Base-by-base conservation (phyloP, 2,113 vertebrate genomes). In the Chionis minor region DNA sequence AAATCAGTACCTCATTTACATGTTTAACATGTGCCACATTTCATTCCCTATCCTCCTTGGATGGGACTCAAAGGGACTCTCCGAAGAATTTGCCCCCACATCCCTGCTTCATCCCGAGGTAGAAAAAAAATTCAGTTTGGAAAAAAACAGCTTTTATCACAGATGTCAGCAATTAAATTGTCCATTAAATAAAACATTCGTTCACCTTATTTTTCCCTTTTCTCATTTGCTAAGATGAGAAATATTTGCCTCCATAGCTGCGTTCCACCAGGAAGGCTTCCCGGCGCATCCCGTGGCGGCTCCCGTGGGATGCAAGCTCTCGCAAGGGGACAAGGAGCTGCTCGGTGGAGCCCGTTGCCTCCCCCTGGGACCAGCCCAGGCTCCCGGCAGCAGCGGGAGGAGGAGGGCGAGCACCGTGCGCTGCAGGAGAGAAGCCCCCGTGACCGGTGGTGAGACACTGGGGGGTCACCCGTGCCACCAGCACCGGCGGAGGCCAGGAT, bases 11-110 rank as follows among this genome's bases (percentile, higher is more conserved):
- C 97, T 98, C 95, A 94, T 97, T 97, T 97, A 83, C 96, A 90
- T 69, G 78, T 92, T 95, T 97, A 98, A 97, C 95, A 62, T 89
- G 93, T 89, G 96, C 96, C 97, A 97, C 95, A 96, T 97, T 97
- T 96, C 66, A 93, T 91, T 95, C 94, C 40, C 80, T 84, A n/a
- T 95, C 84, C 80, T 95, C 81, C 69, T 88, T 97, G 97, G 96
- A 97, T 91, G 55, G 66, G 77, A 93, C 90, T 97, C 96, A 97
- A 96, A 96, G 78, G 81, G 88, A 88, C 90, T 86, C 88, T 96
- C 87, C 52, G 70, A 95, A 94, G 89, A 94, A 95, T 96, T 93
- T 97, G 87, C 95, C 94, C 81, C 94, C 83, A 77, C 81, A 87
- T 93, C 90, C n/a, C 88, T 93, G 69, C 77, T 88, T 81, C 85